Conservation (phyloP, 1,140 invertebrate genomes). For the Drosophila burlai region DNA sequence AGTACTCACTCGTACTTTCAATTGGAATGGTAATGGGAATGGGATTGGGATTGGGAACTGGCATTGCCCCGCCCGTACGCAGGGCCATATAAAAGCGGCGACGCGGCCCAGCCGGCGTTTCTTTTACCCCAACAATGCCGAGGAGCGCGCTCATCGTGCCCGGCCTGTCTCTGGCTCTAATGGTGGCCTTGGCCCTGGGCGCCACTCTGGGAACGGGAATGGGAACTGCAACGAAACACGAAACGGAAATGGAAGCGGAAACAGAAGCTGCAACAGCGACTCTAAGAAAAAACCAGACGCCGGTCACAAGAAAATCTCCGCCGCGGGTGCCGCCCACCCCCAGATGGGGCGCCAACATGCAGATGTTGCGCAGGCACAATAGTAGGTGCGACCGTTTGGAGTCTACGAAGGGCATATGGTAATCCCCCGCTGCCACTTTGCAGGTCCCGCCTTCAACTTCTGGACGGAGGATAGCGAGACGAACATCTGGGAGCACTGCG, state of each 20-base stretch:
- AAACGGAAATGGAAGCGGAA: background rate
- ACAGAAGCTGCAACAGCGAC: background rate
- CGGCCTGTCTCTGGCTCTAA: background rate
- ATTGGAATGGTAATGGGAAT: conserved; percentile 42
- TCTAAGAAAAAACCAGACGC: background rate
- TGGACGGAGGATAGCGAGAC: conserved; percentile 87
- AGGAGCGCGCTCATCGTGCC: conserved; percentile 44
- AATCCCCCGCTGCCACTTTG: conserved; percentile 52
- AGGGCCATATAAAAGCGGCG: conserved; percentile 64
- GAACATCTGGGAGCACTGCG: conserved; percentile 89
- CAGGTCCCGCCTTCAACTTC: conserved; percentile 86
- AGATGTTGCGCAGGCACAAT: conserved; percentile 76
- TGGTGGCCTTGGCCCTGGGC: conserved; percentile 14
- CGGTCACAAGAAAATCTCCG: background rate
- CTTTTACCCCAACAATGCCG: conserved; percentile 64
- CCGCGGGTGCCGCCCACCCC: conserved; percentile 56
- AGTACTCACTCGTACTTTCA: conserved; percentile 68
- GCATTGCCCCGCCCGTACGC: conserved; percentile 10
- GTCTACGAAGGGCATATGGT: background rate
- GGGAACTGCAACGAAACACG: background rate
- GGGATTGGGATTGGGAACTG: background rate
- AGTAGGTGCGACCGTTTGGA: conserved; percentile 54
- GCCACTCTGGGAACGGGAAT: background rate
- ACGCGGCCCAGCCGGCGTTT: conserved; percentile 51
- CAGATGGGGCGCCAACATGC: conserved; percentile 80